phyloP scores from a whole-genome alignment of 2,113 vertebrate genomes.

The Pedionomus torquatus region DNA sequence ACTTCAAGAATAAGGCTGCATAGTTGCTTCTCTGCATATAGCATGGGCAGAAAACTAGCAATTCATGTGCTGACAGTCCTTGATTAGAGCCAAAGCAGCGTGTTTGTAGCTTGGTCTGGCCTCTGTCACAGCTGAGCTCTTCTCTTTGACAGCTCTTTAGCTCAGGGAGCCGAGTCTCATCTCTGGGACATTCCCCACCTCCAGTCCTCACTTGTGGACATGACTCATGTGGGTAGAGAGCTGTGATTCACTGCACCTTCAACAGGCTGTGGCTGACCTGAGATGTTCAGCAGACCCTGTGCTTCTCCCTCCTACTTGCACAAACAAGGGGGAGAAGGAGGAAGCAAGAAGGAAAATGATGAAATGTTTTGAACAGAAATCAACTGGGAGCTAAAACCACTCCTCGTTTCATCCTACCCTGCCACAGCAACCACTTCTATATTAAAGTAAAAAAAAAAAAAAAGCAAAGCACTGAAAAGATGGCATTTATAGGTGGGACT shows the following conservation, averaged over 20 bases:
- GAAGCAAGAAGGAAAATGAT: neutral
- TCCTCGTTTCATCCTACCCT: neutral
- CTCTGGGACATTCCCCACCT: neutral
- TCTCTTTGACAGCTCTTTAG: neutral
- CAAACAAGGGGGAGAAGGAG: neutral
- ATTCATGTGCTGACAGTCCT: neutral
- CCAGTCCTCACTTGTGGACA: neutral
- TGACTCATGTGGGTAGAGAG: neutral
- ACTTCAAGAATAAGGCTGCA: neutral
- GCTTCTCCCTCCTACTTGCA: neutral
- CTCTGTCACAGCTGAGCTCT: neutral
- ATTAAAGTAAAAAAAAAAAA: neutral
- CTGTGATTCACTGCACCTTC: neutral
- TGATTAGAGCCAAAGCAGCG: neutral
- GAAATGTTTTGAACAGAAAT: neutral
- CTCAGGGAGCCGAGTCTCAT: neutral
- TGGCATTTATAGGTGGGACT: fast-evolving
- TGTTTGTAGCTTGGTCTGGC: neutral
- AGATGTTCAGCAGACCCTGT: neutral
- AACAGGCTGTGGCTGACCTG: neutral
- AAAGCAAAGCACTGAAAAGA: neutral
- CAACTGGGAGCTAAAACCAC: neutral
- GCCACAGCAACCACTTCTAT: neutral
- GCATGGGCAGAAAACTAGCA: neutral
- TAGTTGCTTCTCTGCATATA: neutral